Conservation (phyloP, 2,888 invertebrate genomes). For the Xestobium rufovillosum region DNA sequence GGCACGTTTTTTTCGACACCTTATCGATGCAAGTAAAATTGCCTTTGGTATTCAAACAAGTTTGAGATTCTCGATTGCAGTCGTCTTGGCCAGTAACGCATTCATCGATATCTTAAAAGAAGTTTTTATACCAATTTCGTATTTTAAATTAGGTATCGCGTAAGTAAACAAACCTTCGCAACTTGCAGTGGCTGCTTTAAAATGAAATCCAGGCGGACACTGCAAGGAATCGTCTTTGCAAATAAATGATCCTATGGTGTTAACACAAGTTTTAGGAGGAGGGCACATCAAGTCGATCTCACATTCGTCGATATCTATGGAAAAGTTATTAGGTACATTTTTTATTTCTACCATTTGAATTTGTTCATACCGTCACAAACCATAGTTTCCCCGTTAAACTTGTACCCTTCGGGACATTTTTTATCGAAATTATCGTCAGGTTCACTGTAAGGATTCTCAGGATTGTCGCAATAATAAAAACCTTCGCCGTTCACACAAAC, state of each 20-base stretch:
- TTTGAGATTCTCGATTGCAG: constrained; percentile 58
- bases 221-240: constrained; percentile 33
- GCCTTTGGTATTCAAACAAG: constrained; percentile 65
- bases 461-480: constrained; percentile 46
- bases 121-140: constrained; percentile 4
- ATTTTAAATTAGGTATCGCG: too few species aligned
- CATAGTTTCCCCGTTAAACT: constrained; percentile 48
- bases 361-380: constrained; percentile 49
- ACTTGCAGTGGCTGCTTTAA: constrained; percentile 34
- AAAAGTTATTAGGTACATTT: constrained; percentile 5
- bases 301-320: constrained; percentile 41
- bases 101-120: constrained; percentile 61
- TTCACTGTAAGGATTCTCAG: constrained; percentile 34
- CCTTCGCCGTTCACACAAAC: constrained; percentile 52
- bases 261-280: constrained; percentile 36
- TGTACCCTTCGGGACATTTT: constrained; percentile 51
- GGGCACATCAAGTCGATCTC: constrained; percentile 35
- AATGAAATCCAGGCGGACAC: constrained; percentile 41
- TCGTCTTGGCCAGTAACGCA: constrained; percentile 57
- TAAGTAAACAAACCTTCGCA: constrained; percentile 31
- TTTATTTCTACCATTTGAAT: too few species aligned
- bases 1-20: constrained; percentile 52
- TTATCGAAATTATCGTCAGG: constrained; percentile 26
- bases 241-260: constrained; percentile 39
- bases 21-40: constrained; percentile 62